phyloP scores from a whole-genome alignment of 2,888 invertebrate species.

The Incurvaria masculella region DNA sequence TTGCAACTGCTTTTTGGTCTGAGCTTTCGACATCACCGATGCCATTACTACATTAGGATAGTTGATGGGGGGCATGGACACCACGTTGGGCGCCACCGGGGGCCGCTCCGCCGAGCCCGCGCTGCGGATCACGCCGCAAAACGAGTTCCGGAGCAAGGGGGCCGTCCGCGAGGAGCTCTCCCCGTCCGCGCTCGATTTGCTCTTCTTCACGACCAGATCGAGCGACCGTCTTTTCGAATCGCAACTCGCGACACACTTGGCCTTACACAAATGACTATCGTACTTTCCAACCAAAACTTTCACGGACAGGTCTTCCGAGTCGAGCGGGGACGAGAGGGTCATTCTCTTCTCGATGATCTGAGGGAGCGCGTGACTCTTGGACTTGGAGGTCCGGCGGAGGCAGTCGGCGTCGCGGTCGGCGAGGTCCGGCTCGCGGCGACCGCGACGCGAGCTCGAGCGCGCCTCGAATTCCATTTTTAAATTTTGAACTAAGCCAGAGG shows the following conservation, averaged over 20 bases:
- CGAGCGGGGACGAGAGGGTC: constrained; percentile 21
- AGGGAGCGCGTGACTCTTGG: constrained; percentile 21
- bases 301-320: constrained; percentile 65
- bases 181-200: constrained; percentile 17
- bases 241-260: constrained; percentile 23
- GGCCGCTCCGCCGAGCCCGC: constrained; percentile 26
- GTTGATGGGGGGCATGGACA: constrained; percentile 39
- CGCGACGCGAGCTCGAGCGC: constrained; percentile 47
- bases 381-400: constrained; percentile 19
- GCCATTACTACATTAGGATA: constrained; percentile 60
- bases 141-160: constrained; percentile 22
- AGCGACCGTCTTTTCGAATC: constrained; percentile 15
- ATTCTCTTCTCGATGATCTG: constrained; percentile 21
- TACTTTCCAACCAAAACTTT: constrained; percentile 74
- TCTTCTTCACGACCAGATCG: constrained; percentile 15
- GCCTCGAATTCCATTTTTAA: constrained; percentile 89
- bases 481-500: constrained; percentile 77
- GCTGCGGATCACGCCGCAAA: constrained; percentile 25
- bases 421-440: background rate
- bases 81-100: constrained; percentile 37
- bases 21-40: constrained; percentile 67
- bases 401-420: constrained; percentile 22
- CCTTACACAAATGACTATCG: constrained; percentile 39
- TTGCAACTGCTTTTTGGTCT: constrained; percentile 79
- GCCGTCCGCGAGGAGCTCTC: constrained; percentile 24